A percentile compares a stretch with the other conserved stretches of the same genome.
phyloP scores from a whole-genome alignment of 2,888 invertebrate species.

The Spisula solida region DNA sequence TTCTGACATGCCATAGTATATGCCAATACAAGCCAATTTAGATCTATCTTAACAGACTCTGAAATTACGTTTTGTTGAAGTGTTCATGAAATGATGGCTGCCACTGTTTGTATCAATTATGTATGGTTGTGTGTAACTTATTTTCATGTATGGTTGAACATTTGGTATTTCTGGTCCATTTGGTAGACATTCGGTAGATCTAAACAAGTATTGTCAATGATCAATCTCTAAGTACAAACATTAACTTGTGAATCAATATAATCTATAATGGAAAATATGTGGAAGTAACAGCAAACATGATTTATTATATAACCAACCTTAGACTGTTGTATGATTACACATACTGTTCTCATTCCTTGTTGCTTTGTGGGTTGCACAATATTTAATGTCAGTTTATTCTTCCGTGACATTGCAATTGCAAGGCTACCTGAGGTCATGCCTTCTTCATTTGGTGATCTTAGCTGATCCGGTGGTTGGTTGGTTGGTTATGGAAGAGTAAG shows the following conservation, averaged over 20 bases:
- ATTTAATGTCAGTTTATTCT: no score
- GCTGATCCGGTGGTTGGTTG: no score
- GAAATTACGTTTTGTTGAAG: background rate
- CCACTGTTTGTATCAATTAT: background rate
- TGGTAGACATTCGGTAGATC: background rate
- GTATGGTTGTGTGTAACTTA: background rate
- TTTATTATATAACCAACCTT: no score
- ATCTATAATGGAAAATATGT: background rate
- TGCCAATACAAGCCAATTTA: no score
- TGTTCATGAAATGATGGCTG: background rate
- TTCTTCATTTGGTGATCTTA: no score
- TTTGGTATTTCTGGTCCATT: constrained; percentile 3
- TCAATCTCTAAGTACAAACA: background rate
- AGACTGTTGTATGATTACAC: no score
- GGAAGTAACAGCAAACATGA: background rate
- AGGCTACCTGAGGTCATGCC: no score
- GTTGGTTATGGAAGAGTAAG: no score
- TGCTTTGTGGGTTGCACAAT: no score
- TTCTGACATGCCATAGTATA: background rate
- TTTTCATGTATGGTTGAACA: background rate
- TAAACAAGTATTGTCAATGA: background rate
- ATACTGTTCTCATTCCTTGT: no score
- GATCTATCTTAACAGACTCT: background rate
- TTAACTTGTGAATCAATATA: background rate
- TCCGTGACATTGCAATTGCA: no score